Evolutionary conservation across 2,888 invertebrate genomes (phyloP), one percentile per base, ranked within the genome.

Genomic region (Volucella inanis): DNA sequence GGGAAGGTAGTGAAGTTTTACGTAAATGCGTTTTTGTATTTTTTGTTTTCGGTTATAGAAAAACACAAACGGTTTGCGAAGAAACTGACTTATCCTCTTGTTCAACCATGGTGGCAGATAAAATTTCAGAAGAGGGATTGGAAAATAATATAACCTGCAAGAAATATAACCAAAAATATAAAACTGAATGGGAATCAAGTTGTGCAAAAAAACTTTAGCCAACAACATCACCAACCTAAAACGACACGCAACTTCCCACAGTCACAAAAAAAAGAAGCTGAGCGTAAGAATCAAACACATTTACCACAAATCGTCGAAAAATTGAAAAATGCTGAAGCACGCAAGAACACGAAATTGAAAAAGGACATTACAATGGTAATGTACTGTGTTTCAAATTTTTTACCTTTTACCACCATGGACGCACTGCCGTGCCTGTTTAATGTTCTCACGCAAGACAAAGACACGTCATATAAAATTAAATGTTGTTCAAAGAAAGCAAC

Each of bases 221-320:
- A n/a, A n/a, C n/a, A n/a, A n/a, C n/a, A 14, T 49, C n/a, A 49
- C 49, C 10, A 49, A 49, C n/a, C 10, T 49, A 12, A 3, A 9
- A 14, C 12, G 49, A 6, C 49, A 10, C n/a, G 49, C 12, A 49
- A 12, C 1, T 12, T 49, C 49, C 10, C n/a, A 12, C 6, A 12
- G 8, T 8, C 49, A 49, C 49, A 8, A n/a, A 49, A 49, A 49
- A 49, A 49, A 14, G 12, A 49, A 14, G 49, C 49, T 12, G 49
- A 49, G n/a, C 12, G 8, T 43, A 62, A 62, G 10, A 62, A n/a
- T 8, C 62, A 62, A 47, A 47, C 49, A n/a, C 3, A 8, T 18
- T 49, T 62, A 14, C 47, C 62, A 47, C 22, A 38, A 6, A 47
- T 49, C 8, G 31, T 38, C 3, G 64, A 64, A 50, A 49, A 50